These are phyloP conservation scores for Linyphia triangularis DNA, from an alignment of 2,888 invertebrate genomes.

Conservation along the genomic window DNA sequence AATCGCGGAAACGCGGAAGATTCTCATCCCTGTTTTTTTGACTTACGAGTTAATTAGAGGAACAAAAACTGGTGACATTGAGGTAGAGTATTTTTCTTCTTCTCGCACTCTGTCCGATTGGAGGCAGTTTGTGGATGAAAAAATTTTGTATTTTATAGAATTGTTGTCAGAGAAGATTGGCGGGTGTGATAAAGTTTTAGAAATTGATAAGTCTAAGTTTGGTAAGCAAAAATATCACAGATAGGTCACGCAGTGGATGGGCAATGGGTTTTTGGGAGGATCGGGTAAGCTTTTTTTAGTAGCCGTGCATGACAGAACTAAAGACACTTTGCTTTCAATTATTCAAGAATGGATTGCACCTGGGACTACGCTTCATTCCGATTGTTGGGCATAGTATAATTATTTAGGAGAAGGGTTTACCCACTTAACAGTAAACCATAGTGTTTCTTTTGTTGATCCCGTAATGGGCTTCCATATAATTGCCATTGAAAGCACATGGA, in stretches of 20 bases:
- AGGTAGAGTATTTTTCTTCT: background rate
- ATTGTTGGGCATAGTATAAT: background rate
- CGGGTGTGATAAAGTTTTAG: background rate
- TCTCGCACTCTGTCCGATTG: background rate
- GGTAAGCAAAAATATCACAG: background rate
- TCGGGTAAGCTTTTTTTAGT: conserved; percentile 8
- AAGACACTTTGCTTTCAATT: background rate
- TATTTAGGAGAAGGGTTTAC: background rate
- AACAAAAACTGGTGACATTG: background rate
- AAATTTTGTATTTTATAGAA: background rate
- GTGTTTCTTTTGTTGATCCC: no score
- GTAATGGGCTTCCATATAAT: background rate
- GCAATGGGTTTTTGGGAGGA: background rate
- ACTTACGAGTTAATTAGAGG: background rate
- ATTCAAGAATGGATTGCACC: background rate
- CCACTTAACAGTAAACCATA: background rate
- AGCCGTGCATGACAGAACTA: background rate
- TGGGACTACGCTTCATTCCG: background rate
- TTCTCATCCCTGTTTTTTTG: no score
- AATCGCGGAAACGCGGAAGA: no score
- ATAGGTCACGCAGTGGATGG: background rate
- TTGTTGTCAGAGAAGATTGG: background rate
- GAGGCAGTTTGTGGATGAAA: background rate
- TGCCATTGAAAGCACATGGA: background rate
- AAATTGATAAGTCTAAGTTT: background rate